Evolutionary conservation across 2,888 invertebrate genomes (phyloP).

Genomic region (Drosophila fungiperda): DNA sequence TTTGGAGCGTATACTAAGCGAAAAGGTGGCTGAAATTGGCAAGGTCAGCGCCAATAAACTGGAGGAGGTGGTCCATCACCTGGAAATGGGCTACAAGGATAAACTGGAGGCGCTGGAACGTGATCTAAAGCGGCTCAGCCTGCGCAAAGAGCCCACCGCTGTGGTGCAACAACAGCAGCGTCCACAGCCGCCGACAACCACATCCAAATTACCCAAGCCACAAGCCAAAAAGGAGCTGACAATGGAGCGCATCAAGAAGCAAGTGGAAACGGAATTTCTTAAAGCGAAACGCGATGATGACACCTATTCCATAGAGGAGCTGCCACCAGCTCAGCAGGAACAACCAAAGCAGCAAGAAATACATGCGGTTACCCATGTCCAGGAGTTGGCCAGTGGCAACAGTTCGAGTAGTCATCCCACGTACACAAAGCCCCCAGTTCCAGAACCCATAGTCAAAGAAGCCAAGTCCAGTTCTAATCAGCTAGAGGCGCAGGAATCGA

Average conservation of each 20-base stretch:
- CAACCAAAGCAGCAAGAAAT: conserved; percentile 3
- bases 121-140: conserved; percentile 61
- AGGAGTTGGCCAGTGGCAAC: conserved; percentile 43
- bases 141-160: conserved; percentile 6
- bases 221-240: conserved; percentile 34
- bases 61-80: conserved; percentile 71
- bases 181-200: neutral
- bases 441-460: neutral
- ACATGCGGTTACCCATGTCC: conserved; percentile 29
- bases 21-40: conserved; percentile 79
- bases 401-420: conserved; percentile 61
- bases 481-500: conserved; percentile 49
- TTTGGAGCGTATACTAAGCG: conserved; percentile 70
- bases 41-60: conserved; percentile 71
- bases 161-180: neutral
- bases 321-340: conserved; percentile 5
- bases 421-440: conserved; percentile 30
- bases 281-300: conserved; percentile 61
- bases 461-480: conserved; percentile 2
- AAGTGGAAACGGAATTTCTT: conserved; percentile 66
- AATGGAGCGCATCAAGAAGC: conserved; percentile 57
- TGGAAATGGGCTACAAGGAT: conserved; percentile 76
- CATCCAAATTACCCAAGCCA: conserved; percentile 67
- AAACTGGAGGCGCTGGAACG: conserved; percentile 74
- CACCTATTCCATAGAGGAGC: conserved; percentile 69